A percentile compares a stretch with the other conserved stretches of the same genome.
These are phyloP conservation scores for Pelmatolapia mariae DNA, from an alignment of 2,113 vertebrate species.

Conservation along the genomic window DNA sequence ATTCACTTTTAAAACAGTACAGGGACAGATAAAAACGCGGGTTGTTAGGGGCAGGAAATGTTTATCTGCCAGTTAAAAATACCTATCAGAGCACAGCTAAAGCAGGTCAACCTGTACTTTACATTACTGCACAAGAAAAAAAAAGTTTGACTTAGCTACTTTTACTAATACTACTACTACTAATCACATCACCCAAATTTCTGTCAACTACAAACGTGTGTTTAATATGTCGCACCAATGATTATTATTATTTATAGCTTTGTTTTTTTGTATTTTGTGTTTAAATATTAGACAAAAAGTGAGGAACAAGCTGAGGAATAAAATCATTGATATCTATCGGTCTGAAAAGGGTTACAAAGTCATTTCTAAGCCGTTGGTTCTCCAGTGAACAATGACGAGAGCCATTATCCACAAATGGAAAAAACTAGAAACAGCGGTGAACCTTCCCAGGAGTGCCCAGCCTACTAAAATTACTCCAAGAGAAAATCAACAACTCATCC, in stretches of 20 bases:
- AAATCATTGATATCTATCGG: not conserved
- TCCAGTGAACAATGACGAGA: not conserved
- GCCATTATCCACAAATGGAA: not conserved
- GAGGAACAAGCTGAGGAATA: not conserved
- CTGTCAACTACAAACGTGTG: not conserved
- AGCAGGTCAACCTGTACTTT: not conserved
- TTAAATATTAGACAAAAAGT: not conserved
- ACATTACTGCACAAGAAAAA: too few relatives aligned
- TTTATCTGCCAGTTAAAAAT: not conserved
- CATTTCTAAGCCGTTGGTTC: not conserved
- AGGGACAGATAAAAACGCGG: not conserved
- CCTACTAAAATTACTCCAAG: not conserved
- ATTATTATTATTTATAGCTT: not conserved
- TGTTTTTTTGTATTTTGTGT: not conserved
- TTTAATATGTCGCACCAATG: not conserved
- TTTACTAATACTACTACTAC: not conserved
- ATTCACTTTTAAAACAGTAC: not conserved
- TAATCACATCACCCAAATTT: not conserved
- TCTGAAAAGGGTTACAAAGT: not conserved
- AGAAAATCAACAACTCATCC: rapidly evolving
- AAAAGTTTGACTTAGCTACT: not conserved
- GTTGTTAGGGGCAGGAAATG: not conserved
- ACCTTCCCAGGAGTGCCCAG: not conserved
- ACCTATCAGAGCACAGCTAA: not conserved
- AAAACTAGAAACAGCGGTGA: not conserved